These are phyloP conservation scores for Octopus bimaculoides DNA, from an alignment of 1,140 invertebrate species.

Conservation along the genomic window DNA sequence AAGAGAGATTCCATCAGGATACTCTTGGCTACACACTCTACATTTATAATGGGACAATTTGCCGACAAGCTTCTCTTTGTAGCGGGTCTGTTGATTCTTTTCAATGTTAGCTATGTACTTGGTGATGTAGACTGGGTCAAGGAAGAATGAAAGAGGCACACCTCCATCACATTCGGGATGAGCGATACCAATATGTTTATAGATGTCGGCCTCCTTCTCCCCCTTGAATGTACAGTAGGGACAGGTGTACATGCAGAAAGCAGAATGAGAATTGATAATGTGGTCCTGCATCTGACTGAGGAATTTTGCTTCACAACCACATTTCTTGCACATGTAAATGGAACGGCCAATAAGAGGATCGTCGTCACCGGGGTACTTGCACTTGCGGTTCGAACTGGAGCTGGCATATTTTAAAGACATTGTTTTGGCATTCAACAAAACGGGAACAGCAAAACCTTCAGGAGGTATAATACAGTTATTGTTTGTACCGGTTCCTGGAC, in stretches of 20 bases:
- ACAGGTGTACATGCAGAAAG: slow-evolving; percentile 6
- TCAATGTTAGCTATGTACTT: slow-evolving; percentile 7
- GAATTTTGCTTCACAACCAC: slow-evolving; percentile 1
- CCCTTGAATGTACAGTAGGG: slow-evolving; percentile 3
- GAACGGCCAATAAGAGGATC: neutral
- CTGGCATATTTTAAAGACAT: slow-evolving; percentile 11
- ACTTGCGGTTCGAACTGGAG: neutral
- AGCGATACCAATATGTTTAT: neutral
- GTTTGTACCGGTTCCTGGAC: neutral
- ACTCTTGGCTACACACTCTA: neutral
- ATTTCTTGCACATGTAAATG: slow-evolving; percentile 11
- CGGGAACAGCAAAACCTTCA: neutral
- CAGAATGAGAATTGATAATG: neutral
- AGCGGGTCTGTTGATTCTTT: neutral
- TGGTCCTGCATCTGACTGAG: slow-evolving; percentile 7
- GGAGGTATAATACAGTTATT: neutral
- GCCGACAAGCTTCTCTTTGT: neutral
- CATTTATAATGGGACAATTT: slow-evolving; percentile 7
- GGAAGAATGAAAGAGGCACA: slow-evolving; percentile 1
- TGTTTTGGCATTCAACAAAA: neutral
- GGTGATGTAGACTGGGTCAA: slow-evolving; percentile 5
- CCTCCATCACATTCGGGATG: neutral
- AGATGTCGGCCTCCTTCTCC: neutral
- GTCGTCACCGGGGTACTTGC: neutral
- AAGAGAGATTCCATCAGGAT: neutral